phyloP scores from a whole-genome alignment of 1,140 invertebrate genomes.

The Drosophila cardini region DNA sequence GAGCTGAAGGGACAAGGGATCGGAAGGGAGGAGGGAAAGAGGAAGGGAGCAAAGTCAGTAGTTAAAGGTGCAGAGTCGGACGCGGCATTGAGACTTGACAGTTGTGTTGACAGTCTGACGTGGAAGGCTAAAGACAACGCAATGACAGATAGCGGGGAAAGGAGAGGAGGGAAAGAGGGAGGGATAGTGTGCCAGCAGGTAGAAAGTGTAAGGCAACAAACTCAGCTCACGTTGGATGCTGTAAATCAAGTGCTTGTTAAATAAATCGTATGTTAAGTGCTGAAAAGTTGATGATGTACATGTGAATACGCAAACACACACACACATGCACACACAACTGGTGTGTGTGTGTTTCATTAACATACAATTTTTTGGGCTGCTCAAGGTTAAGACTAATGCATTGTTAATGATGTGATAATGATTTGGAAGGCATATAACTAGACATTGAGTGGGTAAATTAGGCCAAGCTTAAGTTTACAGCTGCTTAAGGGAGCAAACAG shows the following conservation, averaged over 20 bases:
- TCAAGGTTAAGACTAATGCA: background rate
- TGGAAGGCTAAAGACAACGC: slow-evolving; percentile 15
- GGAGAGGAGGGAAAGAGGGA: slow-evolving; percentile 2
- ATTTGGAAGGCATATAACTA: background rate
- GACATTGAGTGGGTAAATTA: background rate
- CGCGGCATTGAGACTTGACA: slow-evolving; percentile 50
- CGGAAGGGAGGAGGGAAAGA: too few relatives aligned
- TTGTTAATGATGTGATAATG: slow-evolving; percentile 6
- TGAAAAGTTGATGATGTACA: slow-evolving; percentile 47
- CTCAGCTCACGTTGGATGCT: slow-evolving; percentile 31
- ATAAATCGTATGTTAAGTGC: slow-evolving; percentile 51
- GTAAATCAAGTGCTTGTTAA: slow-evolving; percentile 53
- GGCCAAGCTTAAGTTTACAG: background rate
- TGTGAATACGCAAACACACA: slow-evolving; percentile 1
- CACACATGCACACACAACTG: background rate
- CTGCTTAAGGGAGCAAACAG: background rate
- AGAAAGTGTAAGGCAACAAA: slow-evolving; percentile 7
- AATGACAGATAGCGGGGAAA: too few relatives aligned
- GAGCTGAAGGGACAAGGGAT: slow-evolving; percentile 5
- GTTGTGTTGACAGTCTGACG: slow-evolving; percentile 56
- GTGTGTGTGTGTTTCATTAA: slow-evolving; percentile 25
- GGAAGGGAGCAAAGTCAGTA: background rate
- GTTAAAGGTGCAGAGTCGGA: background rate
- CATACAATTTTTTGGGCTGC: background rate
- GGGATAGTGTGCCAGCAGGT: background rate